Conservation (phyloP, 2,113 vertebrate genomes). For the Ailurus styani region DNA sequence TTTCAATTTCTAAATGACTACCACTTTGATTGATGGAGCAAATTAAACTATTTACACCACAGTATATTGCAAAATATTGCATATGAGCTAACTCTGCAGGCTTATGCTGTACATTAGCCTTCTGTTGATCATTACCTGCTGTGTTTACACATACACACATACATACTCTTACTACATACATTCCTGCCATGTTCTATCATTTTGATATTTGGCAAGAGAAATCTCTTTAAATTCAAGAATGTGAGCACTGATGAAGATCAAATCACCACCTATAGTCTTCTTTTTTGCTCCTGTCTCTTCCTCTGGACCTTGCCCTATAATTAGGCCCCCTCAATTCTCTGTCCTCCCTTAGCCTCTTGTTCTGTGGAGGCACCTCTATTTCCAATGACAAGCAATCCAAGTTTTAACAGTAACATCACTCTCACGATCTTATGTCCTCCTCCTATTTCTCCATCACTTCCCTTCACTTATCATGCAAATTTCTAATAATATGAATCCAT, state of each 20-base stretch:
- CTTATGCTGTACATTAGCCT: background rate
- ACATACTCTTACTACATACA: background rate
- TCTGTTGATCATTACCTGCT: background rate
- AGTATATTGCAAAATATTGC: background rate
- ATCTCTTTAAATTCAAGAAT: background rate
- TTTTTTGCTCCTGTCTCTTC: background rate
- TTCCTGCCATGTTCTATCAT: background rate
- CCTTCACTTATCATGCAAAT: background rate
- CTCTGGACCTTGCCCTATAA: background rate
- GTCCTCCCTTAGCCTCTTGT: background rate
- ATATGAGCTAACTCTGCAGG: background rate
- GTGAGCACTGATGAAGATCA: background rate
- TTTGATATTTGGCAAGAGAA: background rate
- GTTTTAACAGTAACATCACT: background rate
- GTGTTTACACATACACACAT: background rate
- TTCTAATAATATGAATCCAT: background rate
- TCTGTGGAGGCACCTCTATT: background rate
- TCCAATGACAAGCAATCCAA: background rate
- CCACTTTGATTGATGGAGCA: background rate
- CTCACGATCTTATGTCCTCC: background rate
- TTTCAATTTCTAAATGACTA: conserved; percentile 35
- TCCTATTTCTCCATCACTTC: background rate
- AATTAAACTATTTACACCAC: background rate
- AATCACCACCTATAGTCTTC: background rate
- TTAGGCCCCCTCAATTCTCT: background rate